Percentiles rank a stretch among this genome's conserved stretches.
These are phyloP conservation scores for Theodoxus fluviatilis DNA, from an alignment of 2,888 invertebrate genomes.

Conservation along the genomic window DNA sequence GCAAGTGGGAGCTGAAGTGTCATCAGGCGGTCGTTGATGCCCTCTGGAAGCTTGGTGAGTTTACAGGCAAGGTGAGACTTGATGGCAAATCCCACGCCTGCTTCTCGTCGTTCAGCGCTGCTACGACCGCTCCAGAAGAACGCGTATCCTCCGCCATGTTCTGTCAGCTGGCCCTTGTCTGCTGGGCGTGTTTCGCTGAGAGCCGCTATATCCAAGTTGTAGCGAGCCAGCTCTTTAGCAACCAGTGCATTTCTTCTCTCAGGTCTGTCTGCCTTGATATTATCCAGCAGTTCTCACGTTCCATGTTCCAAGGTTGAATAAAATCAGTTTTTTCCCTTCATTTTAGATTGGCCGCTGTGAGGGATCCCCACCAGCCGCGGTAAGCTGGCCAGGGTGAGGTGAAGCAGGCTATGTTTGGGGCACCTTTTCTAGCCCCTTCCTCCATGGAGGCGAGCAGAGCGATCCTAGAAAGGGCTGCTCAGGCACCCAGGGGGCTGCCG, in stretches of 20 bases:
- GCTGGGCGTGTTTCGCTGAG: conserved; percentile 5
- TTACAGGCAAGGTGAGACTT: conserved; percentile 2
- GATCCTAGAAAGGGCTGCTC: too few species aligned
- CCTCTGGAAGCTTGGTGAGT: too few species aligned
- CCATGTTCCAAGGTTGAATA: background rate
- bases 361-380: conserved; percentile 4
- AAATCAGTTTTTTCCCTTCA: background rate
- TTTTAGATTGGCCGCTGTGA: background rate
- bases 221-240: conserved; percentile 11
- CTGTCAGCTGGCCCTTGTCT: conserved; percentile 12
- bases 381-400: too few species aligned
- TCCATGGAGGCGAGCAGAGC: too few species aligned
- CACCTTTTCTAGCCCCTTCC: conserved; percentile 16
- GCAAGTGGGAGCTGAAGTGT: too few species aligned
- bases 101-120: background rate
- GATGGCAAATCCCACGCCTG: conserved; percentile 16
- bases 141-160: conserved; percentile 3
- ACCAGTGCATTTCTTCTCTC: conserved; percentile 19
- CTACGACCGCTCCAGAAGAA: conserved; percentile 11
- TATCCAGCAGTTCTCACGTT: background rate
- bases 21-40: too few species aligned
- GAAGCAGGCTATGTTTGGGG: background rate
- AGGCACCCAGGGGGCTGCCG: too few species aligned
- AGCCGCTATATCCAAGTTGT: conserved; percentile 13
- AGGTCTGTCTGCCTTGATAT: conserved; percentile 7